Percentiles rank a stretch among this genome's conserved stretches.
phyloP scores from a whole-genome alignment of 2,113 vertebrate species.

The Stomatorhinus ivindoensis region DNA sequence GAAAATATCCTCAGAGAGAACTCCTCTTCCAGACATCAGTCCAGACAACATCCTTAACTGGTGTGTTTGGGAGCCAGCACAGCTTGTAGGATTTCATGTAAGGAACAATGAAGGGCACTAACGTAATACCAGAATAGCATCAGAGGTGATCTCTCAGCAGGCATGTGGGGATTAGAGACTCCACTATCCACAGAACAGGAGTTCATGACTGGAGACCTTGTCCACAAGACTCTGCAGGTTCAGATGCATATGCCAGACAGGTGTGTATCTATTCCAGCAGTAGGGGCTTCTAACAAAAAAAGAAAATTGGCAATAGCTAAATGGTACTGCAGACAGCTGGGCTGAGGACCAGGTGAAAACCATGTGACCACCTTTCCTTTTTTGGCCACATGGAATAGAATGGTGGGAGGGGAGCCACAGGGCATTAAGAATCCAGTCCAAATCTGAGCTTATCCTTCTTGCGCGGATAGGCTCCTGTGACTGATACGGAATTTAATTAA shows the following conservation, averaged over 20 bases:
- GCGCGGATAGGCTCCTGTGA: slow-evolving; percentile 19
- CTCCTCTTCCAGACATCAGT: background rate
- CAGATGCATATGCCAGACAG: background rate
- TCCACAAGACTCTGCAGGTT: background rate
- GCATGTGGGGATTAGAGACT: background rate
- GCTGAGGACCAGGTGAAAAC: background rate
- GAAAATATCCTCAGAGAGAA: background rate
- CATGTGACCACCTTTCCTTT: background rate
- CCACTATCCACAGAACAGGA: background rate
- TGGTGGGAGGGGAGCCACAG: background rate
- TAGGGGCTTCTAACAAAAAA: background rate
- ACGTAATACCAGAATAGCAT: background rate
- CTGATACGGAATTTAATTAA: slow-evolving; percentile 25
- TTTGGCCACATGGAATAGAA: background rate
- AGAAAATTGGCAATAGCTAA: background rate
- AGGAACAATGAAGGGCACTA: background rate
- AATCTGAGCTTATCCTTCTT: background rate
- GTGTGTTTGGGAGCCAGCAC: background rate
- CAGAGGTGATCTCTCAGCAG: background rate
- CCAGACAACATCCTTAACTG: background rate
- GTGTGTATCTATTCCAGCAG: background rate
- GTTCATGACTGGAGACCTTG: background rate
- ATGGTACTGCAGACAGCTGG: background rate
- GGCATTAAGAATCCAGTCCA: background rate
- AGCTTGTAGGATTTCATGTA: background rate